A percentile compares a stretch with the other conserved stretches of the same genome.
Evolutionary conservation across 2,113 vertebrate species (phyloP).

Genomic region (Argyrosomus japonicus): DNA sequence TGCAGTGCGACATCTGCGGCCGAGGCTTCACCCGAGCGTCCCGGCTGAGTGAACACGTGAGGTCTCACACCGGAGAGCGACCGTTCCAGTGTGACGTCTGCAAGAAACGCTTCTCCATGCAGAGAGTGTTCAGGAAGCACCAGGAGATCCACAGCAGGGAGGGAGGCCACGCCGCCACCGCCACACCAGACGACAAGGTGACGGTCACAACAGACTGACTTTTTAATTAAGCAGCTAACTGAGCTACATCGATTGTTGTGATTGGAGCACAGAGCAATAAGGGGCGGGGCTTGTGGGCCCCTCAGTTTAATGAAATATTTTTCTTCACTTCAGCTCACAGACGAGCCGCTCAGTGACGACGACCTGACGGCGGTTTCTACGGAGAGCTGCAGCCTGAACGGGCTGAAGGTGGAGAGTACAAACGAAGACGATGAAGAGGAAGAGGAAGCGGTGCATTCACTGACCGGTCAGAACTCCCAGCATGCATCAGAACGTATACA

Average conservation of each 20-base stretch:
- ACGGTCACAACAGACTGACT: too few relatives aligned
- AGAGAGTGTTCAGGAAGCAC: constrained; percentile 44
- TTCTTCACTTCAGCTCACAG: background rate
- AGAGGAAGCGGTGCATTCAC: background rate
- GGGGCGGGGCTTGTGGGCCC: too few relatives aligned
- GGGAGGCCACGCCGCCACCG: too few relatives aligned
- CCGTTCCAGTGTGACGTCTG: constrained; percentile 58
- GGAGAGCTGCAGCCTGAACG: background rate
- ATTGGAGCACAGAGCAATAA: too few relatives aligned
- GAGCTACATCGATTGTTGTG: too few relatives aligned
- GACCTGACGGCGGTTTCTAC: background rate
- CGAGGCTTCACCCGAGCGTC: constrained; percentile 33
- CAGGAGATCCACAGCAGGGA: constrained; percentile 51
- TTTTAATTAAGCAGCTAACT: too few relatives aligned
- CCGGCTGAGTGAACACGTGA: constrained; percentile 49
- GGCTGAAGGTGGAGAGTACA: background rate
- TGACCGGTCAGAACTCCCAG: constrained; percentile 17
- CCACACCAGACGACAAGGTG: too few relatives aligned
- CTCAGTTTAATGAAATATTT: too few relatives aligned
- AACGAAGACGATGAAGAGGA: accelerated
- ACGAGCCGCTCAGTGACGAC: background rate
- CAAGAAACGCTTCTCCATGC: constrained; percentile 24
- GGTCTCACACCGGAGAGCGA: constrained; percentile 55
- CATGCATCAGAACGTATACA: background rate
- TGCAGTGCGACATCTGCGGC: constrained; percentile 48